These are phyloP conservation scores for Bucco capensis DNA, from an alignment of 2,113 vertebrate genomes.

Conservation along the genomic window DNA sequence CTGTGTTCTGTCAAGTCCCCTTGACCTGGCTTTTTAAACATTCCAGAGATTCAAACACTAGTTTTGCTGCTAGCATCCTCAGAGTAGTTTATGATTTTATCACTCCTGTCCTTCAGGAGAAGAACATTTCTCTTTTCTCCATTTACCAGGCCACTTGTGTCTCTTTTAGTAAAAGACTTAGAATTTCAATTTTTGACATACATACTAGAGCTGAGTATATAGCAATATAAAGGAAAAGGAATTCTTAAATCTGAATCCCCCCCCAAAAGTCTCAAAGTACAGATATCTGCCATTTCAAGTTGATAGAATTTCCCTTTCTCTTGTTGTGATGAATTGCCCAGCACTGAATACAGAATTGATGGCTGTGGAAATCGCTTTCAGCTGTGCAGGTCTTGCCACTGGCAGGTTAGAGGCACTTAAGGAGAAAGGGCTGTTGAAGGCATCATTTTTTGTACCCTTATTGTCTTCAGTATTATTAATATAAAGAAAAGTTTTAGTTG, in stretches of 20 bases:
- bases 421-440: background rate
- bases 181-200: background rate
- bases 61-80: conserved; percentile 3
- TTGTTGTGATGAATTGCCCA: background rate
- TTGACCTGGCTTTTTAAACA: conserved; percentile 38
- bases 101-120: fast-evolving
- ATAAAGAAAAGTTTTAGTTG: background rate
- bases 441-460: background rate
- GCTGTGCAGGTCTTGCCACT: background rate
- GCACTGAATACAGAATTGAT: background rate
- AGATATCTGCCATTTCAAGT: background rate
- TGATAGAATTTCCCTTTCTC: background rate
- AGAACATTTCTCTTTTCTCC: background rate
- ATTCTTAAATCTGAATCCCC: background rate
- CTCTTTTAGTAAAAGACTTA: background rate
- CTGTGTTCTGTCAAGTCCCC: conserved; percentile 24
- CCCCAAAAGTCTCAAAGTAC: background rate
- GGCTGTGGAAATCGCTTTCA: background rate
- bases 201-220: background rate
- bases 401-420: background rate
- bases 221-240: background rate
- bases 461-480: background rate
- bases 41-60: background rate
- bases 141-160: background rate
- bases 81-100: conserved; percentile 11